Percentiles rank a stretch among this genome's conserved stretches.
These are phyloP conservation scores for Lateolabrax maculatus DNA, from an alignment of 2,797 vertebrate genomes.

Conservation along the genomic window DNA sequence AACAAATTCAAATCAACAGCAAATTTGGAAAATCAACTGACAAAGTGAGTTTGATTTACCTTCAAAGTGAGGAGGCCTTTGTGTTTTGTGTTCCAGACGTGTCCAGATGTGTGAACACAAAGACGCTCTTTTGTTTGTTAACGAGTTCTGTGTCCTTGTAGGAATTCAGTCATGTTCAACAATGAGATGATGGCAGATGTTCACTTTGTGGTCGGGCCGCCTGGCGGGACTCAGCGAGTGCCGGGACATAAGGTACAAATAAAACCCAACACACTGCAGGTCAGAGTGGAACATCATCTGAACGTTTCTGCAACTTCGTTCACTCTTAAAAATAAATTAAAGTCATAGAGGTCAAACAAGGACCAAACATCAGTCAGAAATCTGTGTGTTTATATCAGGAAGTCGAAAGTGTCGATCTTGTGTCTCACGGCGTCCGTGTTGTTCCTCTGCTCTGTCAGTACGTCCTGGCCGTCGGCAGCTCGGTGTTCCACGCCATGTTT, in stretches of 20 bases:
- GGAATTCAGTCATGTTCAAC: slow-evolving; percentile 99
- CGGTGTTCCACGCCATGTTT: slow-evolving; percentile 99
- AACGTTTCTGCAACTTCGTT: neutral
- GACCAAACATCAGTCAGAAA: neutral
- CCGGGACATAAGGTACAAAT: slow-evolving; percentile 96
- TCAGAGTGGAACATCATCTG: too few species aligned
- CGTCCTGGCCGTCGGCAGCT: slow-evolving; percentile 97
- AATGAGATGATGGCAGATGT: slow-evolving; percentile 99
- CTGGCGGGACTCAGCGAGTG: slow-evolving; percentile 94
- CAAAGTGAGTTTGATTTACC: too few species aligned
- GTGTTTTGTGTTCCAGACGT: too few species aligned
- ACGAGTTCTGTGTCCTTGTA: slow-evolving; percentile 74
- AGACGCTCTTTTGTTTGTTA: too few species aligned
- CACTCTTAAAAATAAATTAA: neutral
- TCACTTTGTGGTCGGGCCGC: slow-evolving; percentile 97
- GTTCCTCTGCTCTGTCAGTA: slow-evolving; percentile 85
- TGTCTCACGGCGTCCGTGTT: neutral
- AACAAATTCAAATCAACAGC: too few species aligned
- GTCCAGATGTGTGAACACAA: too few species aligned
- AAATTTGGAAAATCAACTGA: too few species aligned
- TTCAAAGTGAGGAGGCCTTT: too few species aligned
- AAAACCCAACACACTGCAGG: neutral
- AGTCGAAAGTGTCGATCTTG: neutral
- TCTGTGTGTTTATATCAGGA: neutral
- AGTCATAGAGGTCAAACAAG: neutral